Base-by-base conservation (phyloP, 1,140 invertebrate genomes). In the Reticulitermes speratus region DNA sequence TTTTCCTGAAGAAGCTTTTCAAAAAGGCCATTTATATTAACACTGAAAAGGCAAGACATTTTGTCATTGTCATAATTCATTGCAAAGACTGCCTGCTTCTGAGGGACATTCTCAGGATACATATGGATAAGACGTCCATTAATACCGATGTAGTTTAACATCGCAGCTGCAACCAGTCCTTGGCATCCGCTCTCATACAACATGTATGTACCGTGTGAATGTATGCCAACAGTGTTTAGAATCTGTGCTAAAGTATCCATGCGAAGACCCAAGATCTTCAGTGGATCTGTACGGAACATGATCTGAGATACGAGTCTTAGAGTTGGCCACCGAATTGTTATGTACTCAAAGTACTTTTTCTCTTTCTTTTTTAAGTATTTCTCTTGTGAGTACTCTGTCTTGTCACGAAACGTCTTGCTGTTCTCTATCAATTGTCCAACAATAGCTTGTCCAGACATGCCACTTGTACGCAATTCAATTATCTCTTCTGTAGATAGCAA, bases 331-430 rank as follows among this genome's bases (percentile, higher is more conserved):
- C 94, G 91, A 59, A 98, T 93, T 87, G 95, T 94, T 32, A 97
- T 91, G 89, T 94, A 96, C 88, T 96, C 95, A 90, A 94, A 96
- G 90, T 98, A 98, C 90, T 98, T 98, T 87, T 95, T 96, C 88
- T 97, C 96, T 90, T 99, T 99, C 90, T 99, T 99, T 84, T 95
- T 96, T 14, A 99, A 93, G 90, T 99, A 99, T 90, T 99, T 99
- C 88, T 97, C 96, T 91, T 99, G 97, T 0, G 97, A 96, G 90
- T 95, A 99, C 89, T 96, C 96, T 2, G 97, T 99, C 93, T 98
- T 98, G 52, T 93, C 92, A 45, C 93, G 92, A 91, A 97, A 97
- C 19, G 97, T 97, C 87, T 94, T 95, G 81, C 97, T 99, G 90
- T 98, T 98, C 87, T 95, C 95, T 75, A 99, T 95, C 9, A 99